phyloP scores from a whole-genome alignment of 2,888 invertebrate genomes.

The Parnassius orleans region DNA sequence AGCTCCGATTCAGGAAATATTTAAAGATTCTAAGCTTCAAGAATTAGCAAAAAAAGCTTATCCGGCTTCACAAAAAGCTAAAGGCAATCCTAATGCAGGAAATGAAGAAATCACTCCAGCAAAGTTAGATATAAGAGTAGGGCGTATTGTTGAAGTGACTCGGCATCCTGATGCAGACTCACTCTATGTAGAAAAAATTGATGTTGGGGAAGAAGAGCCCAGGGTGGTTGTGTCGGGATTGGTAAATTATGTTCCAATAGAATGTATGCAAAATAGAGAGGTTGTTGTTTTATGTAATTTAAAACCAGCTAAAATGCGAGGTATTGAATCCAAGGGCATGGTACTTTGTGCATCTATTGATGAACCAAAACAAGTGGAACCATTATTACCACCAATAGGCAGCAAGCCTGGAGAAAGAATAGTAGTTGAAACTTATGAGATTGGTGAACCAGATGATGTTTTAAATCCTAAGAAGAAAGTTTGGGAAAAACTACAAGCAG shows the following conservation, averaged over 20 bases:
- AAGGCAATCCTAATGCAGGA: constrained; percentile 51
- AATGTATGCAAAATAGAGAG: constrained; percentile 93
- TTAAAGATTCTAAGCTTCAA: constrained; percentile 89
- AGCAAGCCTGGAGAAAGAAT: constrained; percentile 92
- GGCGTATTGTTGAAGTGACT: constrained; percentile 90
- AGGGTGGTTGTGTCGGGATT: constrained; percentile 92
- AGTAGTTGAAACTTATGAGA: constrained; percentile 89
- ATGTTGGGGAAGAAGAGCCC: constrained; percentile 88
- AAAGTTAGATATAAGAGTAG: constrained; percentile 92
- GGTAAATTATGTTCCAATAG: constrained; percentile 93
- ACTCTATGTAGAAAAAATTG: constrained; percentile 95
- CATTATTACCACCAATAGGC: constrained; percentile 88
- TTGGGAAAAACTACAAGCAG: constrained; percentile 95
- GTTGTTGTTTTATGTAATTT: constrained; percentile 97
- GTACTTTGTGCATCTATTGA: constrained; percentile 93
- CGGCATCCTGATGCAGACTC: constrained; percentile 96
- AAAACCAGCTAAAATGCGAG: constrained; percentile 98
- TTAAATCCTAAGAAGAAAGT: constrained; percentile 97
- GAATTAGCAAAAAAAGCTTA: constrained; percentile 91
- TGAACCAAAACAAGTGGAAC: constrained; percentile 91
- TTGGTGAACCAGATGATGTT: constrained; percentile 89
- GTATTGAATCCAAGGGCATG: constrained; percentile 95
- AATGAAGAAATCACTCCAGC: constrained; percentile 85
- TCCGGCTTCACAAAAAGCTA: constrained; percentile 86
- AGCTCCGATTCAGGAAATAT: constrained; percentile 93